These are phyloP conservation scores for Deroplatys truncata DNA, from an alignment of 2,888 invertebrate genomes.

Conservation along the genomic window DNA sequence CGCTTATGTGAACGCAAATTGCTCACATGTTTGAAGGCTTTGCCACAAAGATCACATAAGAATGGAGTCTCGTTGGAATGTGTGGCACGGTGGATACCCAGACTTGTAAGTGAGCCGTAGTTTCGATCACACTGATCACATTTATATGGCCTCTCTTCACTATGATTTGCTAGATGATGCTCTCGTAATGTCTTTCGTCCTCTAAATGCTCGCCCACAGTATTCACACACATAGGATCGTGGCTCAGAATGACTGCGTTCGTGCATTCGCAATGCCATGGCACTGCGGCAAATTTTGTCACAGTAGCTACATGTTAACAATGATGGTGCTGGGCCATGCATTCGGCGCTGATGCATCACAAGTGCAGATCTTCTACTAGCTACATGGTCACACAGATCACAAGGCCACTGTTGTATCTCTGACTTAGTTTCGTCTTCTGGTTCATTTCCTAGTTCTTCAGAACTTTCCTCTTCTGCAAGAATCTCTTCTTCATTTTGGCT, in stretches of 20 bases:
- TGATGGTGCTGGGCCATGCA: background rate
- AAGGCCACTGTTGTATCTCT: conserved; percentile 7
- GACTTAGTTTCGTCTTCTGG: background rate
- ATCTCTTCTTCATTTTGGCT: background rate
- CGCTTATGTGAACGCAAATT: conserved; percentile 41
- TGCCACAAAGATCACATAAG: conserved; percentile 43
- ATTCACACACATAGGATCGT: conserved; percentile 23
- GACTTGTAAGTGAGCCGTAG: conserved; percentile 39
- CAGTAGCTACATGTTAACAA: conserved; percentile 19
- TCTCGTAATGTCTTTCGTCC: conserved; percentile 35
- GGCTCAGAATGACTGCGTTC: conserved; percentile 12
- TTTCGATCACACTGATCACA: conserved; percentile 38
- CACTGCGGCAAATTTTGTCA: conserved; percentile 16
- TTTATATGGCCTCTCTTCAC: conserved; percentile 35
- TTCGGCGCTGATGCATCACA: conserved; percentile 13
- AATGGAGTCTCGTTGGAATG: conserved; percentile 36
- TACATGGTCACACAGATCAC: conserved; percentile 23
- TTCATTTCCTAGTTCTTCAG: background rate
- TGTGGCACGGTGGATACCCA: conserved; percentile 41
- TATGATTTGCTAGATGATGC: conserved; percentile 37
- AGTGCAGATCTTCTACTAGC: conserved; percentile 12
- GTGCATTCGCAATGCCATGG: background rate
- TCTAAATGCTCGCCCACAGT: conserved; percentile 24
- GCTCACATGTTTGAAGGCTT: conserved; percentile 42
- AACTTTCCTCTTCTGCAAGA: background rate